Conservation (phyloP, 2,797 vertebrate species). For the Enteromius thamalakanensis region DNA sequence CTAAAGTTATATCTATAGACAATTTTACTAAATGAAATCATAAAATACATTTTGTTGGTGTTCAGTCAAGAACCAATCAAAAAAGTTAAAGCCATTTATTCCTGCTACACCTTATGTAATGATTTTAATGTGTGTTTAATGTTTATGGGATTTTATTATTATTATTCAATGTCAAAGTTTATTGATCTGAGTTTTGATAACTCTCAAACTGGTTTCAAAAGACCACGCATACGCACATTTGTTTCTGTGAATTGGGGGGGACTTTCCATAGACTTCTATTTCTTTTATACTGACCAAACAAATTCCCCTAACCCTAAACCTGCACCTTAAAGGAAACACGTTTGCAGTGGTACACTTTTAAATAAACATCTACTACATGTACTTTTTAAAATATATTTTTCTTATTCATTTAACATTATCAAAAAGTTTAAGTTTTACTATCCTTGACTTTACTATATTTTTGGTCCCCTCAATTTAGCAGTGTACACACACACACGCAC, state of each 20-base stretch:
- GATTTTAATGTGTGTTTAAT: neutral
- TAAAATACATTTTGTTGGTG: neutral
- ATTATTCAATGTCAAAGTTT: neutral
- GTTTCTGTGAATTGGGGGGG: too few relatives aligned
- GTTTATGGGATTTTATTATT: slow-evolving; percentile 7
- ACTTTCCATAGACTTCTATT: too few relatives aligned
- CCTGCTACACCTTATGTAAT: slow-evolving; percentile 12
- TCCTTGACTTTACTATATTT: neutral
- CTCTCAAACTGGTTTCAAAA: neutral
- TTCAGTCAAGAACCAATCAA: too few relatives aligned
- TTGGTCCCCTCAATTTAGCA: too few relatives aligned
- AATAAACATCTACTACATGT: too few relatives aligned
- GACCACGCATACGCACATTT: slow-evolving; percentile 22
- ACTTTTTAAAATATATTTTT: too few relatives aligned
- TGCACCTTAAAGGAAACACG: too few relatives aligned
- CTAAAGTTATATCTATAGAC: neutral
- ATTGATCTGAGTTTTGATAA: slow-evolving; percentile 4
- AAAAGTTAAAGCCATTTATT: too few relatives aligned
- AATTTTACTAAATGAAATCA: neutral
- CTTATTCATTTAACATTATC: too few relatives aligned
- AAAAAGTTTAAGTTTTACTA: neutral
- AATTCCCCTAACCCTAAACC: neutral
- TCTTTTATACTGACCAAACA: neutral
- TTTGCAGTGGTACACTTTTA: too few relatives aligned
- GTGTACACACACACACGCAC: slow-evolving; percentile 41